These are phyloP conservation scores for Hydrocynus forskahlii DNA, from an alignment of 2,797 vertebrate genomes.

Conservation along the genomic window DNA sequence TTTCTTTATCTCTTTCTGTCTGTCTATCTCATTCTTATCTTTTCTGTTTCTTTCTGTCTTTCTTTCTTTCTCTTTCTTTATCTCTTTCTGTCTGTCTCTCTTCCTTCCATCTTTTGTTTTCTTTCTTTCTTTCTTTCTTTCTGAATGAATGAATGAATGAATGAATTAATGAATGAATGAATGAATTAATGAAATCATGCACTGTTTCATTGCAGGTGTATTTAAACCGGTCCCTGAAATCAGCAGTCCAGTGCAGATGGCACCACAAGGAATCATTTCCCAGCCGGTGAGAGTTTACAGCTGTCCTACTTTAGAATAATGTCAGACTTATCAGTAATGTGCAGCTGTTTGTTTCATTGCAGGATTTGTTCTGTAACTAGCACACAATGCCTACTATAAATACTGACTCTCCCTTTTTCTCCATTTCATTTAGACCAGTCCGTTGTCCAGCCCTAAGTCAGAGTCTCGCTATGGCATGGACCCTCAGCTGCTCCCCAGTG, in stretches of 20 bases:
- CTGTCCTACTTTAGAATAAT: not conserved
- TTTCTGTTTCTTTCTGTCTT: too few relatives aligned
- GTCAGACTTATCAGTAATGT: not conserved
- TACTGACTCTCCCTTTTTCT: not conserved
- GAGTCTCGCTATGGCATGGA: constrained; percentile 81
- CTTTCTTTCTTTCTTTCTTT: not conserved
- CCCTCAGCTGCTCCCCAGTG: constrained; percentile 77
- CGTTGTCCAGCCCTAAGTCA: constrained; percentile 55
- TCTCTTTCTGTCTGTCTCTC: too few relatives aligned
- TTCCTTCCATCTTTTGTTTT: not conserved
- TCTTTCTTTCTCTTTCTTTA: too few relatives aligned
- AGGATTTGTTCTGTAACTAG: not conserved
- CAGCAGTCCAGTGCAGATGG: not conserved
- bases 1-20: too few relatives aligned
- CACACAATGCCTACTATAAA: not conserved
- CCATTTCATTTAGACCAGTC: constrained; percentile 46
- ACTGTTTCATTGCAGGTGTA: constrained; percentile 57
- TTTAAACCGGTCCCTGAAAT: constrained; percentile 56
- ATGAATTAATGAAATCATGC: not conserved
- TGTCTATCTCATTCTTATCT: too few relatives aligned
- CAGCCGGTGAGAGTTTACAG: constrained; percentile 60
- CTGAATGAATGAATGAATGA: too few relatives aligned
- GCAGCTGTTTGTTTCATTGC: not conserved
- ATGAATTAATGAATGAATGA: too few relatives aligned
- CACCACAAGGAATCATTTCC: constrained; percentile 46